Base-by-base conservation (phyloP, 92 coral and sea anemone species). In the Porites lobata region DNA sequence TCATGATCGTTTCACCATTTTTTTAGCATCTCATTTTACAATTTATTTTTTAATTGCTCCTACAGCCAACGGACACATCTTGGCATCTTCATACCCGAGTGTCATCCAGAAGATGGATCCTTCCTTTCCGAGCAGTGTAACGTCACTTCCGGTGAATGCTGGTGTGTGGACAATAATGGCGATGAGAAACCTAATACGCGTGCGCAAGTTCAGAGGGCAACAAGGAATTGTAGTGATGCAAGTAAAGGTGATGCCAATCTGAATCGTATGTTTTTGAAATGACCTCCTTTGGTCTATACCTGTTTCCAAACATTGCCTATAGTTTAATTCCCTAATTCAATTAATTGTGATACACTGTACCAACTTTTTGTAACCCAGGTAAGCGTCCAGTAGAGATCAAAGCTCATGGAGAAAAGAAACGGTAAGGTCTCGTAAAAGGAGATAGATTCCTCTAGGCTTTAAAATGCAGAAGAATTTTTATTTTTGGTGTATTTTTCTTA, bases 151-250 rank as follows among this genome's bases (percentile, higher is more conserved):
- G 89, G 76, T 43, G 67, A 50, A 17, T 85, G 89, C 67, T 85
- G 89, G 89, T 85, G 89, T 68, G 89, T 85, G 18, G 76, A 85
- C 64, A 38, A 26, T 67, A 66, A 75, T 29, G 89, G 89, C 18
- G 68, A 51, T 0, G 82, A 75, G 47, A 85, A 50, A 29, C 52
- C 56, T 24, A 77, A 77, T 14, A 76, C 89, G 83, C 86, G 84
- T 20, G 73, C 61, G 15, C 61, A 50, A 13, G 51, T 51, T 19
- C 20, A 47, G 64, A 18, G 75, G 21, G 75, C 65, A 38, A 80
- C 61, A 12, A 20, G 64, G 52, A 15, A 65, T 65, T 80, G 85
- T 50, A 17, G 50, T 13, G 54, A 15, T 13, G 65, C 50, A 50
- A 20, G 12, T 9, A 57, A 20, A 1, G 8, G 21, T n/a, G 52